Evolutionary conservation across 1,140 invertebrate genomes (phyloP), one percentile per base, ranked within the genome.

Genomic region (Drosophila murphyi): DNA sequence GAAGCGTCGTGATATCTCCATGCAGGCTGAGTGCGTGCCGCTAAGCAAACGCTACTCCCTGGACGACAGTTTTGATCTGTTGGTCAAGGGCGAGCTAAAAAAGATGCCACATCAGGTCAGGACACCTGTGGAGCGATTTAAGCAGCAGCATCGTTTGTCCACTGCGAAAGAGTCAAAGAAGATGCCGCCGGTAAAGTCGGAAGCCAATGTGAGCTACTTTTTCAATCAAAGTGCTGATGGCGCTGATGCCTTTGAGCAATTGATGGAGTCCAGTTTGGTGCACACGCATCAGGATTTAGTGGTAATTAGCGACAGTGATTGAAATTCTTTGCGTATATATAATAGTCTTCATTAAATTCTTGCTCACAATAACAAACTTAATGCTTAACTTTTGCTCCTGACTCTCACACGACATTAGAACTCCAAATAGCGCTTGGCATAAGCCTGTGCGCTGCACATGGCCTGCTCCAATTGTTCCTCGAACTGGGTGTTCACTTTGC

Each of bases 381-480:
- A 57, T 34, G 52, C 31, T 61, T 76, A 62, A 35, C 52, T 78
- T 51, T 65, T 20, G 48, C 39, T 60, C 32, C 55, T 48, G 39
- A 31, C 52, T 63, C 7, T 7, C 10, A 2, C 37, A 43, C 20
- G 20, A 70, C 61, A 52, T 67, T 54, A 72, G 28, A 64, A 72
- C 43, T 81, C 56, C 20, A 86, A 70, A 80, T 91, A 52, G 56
- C 61, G 56, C 51, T 89, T 76, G 10, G 94, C 93, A 82, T 93
- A 95, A 56, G 92, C 80, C 28, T 93, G 93, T 10, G 94, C 94
- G 64, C 88, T 89, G n/a, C 72, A 31, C 32, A 95, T 70, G 8
- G 94, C 93, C 56, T 93, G 91, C 28, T 94, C 92, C 5, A 95
- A 74, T 48, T 94, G 80, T 43, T 86, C 78, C 55, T 94, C 91